Evolutionary conservation across 2,113 vertebrate species (phyloP).

Genomic region (Solenodon paradoxus): DNA sequence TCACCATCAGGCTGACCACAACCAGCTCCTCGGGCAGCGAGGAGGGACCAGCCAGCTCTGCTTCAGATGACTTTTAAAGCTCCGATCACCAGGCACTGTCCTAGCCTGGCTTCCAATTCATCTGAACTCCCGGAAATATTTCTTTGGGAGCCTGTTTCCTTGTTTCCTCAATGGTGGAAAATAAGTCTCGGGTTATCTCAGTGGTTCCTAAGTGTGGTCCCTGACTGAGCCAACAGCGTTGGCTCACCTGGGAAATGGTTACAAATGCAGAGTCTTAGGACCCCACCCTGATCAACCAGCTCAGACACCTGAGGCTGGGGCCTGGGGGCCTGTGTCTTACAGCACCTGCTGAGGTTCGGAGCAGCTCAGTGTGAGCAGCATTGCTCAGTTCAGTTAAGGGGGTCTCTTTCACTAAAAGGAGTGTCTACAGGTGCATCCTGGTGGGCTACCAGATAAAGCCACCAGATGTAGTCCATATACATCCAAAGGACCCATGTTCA

Average conservation of each 20-base stretch:
- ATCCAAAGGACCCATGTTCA: no score
- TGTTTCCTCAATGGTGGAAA: neutral
- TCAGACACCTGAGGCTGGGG: neutral
- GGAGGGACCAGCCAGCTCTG: neutral
- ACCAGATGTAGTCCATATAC: no score
- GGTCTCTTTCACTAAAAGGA: no score
- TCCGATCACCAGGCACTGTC: neutral
- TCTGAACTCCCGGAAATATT: neutral
- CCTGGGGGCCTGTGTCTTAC: neutral
- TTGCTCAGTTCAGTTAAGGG: fast-evolving
- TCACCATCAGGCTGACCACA: neutral
- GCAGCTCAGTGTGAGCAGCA: neutral
- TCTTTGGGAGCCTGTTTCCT: neutral
- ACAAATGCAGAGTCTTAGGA: neutral
- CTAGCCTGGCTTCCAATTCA: fast-evolving
- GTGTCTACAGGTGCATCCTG: no score
- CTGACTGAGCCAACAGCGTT: neutral
- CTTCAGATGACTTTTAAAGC: neutral
- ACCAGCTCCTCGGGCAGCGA: no score
- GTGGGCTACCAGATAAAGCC: no score
- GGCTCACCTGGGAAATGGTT: neutral
- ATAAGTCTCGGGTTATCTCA: fast-evolving
- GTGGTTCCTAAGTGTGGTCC: neutral
- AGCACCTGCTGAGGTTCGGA: no score
- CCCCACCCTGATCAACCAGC: neutral